Conservation (phyloP, 1,140 invertebrate species). For the Drosophila auraria region DNA sequence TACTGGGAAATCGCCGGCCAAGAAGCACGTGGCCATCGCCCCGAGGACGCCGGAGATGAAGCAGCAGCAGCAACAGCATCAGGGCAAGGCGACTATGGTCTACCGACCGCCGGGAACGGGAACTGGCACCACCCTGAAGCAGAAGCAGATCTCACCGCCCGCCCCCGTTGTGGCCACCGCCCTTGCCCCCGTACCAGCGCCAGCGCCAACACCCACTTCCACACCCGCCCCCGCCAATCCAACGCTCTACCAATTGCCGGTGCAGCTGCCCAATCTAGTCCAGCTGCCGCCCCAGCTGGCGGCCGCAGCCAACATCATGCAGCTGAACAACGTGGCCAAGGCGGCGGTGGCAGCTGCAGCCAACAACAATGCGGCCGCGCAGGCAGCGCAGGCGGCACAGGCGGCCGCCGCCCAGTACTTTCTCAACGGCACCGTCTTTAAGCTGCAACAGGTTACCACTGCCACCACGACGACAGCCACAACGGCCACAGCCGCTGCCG, state of each 20-base stretch:
- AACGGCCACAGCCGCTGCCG: conserved; percentile 67
- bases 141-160: conserved; percentile 51
- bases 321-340: conserved; percentile 75
- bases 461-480: conserved; percentile 82
- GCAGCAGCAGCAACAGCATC: conserved; percentile 77
- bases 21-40: conserved; percentile 84
- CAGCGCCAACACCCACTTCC: conserved; percentile 29
- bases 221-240: conserved; percentile 50
- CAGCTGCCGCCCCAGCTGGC: conserved; percentile 82
- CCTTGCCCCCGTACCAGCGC: conserved; percentile 18
- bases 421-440: conserved; percentile 84
- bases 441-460: conserved; percentile 82
- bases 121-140: conserved; percentile 41
- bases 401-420: conserved; percentile 82
- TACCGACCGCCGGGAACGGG: conserved; percentile 31
- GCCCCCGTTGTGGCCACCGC: conserved; percentile 38
- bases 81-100: conserved; percentile 47
- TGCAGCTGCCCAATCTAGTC: conserved; percentile 83
- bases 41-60: conserved; percentile 83
- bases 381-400: conserved; percentile 75
- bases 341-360: conserved; percentile 69
- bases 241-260: conserved; percentile 80
- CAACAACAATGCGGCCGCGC: conserved; percentile 64
- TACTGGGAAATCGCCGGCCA: conserved; percentile 80
- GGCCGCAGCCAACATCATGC: conserved; percentile 81